Percentiles rank a stretch among this genome's conserved stretches.
phyloP scores from a whole-genome alignment of 2,113 vertebrate genomes.

The Talpa occidentalis region DNA sequence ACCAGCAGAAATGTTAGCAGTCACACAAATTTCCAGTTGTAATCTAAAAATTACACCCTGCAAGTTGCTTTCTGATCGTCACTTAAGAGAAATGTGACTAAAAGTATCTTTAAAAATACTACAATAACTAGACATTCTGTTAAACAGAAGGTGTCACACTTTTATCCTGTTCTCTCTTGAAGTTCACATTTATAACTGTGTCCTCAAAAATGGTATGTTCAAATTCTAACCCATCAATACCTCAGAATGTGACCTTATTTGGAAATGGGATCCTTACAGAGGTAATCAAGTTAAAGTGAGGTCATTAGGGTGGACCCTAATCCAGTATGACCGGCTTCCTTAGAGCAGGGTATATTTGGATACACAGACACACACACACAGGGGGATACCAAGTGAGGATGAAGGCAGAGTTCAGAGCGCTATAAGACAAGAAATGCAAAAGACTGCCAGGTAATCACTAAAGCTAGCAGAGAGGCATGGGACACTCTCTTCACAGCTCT shows the following conservation, averaged over 20 bases:
- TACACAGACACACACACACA: not conserved
- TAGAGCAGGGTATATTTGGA: not conserved
- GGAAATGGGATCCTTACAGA: not conserved
- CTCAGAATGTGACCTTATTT: not conserved
- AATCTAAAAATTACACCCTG: conserved; percentile 55
- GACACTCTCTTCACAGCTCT: not conserved
- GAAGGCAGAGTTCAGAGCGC: not conserved
- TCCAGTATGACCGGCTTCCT: not conserved
- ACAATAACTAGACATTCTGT: not conserved
- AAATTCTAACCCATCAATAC: not conserved
- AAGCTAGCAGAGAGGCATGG: not conserved
- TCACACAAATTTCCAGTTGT: not conserved
- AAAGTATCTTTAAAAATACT: conserved; percentile 19
- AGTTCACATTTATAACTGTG: not conserved
- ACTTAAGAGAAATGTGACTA: not conserved
- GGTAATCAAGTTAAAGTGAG: conserved; percentile 7
- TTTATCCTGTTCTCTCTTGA: not conserved
- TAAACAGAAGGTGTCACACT: not conserved
- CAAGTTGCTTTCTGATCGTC: conserved; percentile 22
- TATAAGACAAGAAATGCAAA: not conserved
- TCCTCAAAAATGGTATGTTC: not conserved
- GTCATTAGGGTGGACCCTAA: not conserved
- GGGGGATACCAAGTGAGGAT: not conserved
- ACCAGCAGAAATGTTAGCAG: conserved; percentile 40
- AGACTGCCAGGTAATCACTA: not conserved